Evolutionary conservation across 2,113 vertebrate genomes (phyloP).

Genomic region (Lepisosteus osseus): DNA sequence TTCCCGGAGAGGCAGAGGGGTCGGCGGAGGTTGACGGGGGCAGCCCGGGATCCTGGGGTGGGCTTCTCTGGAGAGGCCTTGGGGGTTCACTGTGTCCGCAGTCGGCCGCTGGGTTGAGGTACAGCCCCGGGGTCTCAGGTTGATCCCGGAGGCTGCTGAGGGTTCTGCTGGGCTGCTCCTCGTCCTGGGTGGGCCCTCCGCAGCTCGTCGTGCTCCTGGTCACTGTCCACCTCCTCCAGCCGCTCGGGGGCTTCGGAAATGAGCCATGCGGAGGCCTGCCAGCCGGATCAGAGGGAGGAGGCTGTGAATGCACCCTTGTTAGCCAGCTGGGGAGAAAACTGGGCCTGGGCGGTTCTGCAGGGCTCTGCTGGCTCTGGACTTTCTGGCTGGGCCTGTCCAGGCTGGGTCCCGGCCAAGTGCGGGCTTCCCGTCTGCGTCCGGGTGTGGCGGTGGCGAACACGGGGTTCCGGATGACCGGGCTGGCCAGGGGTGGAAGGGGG

Average conservation of each 20-base stretch:
- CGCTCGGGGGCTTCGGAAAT: no score
- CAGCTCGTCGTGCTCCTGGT: no score
- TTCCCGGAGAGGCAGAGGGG: not conserved
- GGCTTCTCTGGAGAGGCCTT: not conserved
- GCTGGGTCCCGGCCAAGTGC: no score
- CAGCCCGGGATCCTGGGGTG: not conserved
- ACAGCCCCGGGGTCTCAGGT: no score
- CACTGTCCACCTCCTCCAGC: no score
- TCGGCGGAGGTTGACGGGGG: not conserved
- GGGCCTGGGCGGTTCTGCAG: not conserved
- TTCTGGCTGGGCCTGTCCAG: not conserved
- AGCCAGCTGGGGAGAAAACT: slow-evolving; percentile 16
- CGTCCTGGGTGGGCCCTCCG: no score
- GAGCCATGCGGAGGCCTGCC: no score
- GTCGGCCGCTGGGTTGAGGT: no score
- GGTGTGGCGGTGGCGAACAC: not conserved
- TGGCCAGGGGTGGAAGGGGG: slow-evolving; percentile 1
- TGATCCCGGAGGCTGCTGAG: no score
- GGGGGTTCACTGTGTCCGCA: not conserved
- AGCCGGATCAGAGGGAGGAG: no score
- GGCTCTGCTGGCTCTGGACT: no score
- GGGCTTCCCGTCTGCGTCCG: not conserved
- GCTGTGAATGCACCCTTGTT: not conserved
- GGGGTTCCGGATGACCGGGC: slow-evolving; percentile 7
- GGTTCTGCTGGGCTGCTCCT: no score